phyloP scores from a whole-genome alignment of 2,797 vertebrate species.

The Limosa lapponica region DNA sequence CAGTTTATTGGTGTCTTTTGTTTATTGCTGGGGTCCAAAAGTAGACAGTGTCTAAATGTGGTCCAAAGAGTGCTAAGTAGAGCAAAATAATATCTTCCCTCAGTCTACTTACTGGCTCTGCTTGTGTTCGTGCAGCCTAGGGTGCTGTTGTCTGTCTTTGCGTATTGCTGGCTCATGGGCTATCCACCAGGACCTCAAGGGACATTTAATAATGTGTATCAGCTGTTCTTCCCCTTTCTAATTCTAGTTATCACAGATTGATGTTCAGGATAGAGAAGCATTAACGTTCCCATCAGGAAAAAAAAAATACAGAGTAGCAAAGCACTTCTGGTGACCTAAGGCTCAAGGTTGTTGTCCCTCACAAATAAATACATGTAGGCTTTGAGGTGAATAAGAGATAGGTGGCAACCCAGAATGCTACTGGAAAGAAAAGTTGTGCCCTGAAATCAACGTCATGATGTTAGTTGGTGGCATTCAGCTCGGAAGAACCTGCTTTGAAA shows the following conservation, averaged over 20 bases:
- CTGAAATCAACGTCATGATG: neutral
- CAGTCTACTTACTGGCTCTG: too few relatives aligned
- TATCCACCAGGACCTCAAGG: neutral
- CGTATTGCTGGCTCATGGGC: neutral
- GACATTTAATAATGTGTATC: neutral
- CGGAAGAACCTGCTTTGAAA: neutral
- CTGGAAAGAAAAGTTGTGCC: neutral
- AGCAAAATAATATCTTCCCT: slow-evolving; percentile 13
- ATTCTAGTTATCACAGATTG: neutral
- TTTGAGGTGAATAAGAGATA: neutral
- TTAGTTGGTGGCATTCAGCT: neutral
- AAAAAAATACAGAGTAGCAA: neutral
- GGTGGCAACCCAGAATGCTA: neutral
- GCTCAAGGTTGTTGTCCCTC: neutral
- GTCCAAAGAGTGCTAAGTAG: neutral
- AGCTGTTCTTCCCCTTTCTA: neutral
- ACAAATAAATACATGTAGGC: neutral
- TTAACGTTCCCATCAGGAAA: neutral
- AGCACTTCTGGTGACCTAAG: neutral
- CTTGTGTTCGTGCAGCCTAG: neutral
- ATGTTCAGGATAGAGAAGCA: neutral
- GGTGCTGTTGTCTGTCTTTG: neutral
- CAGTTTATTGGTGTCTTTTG: neutral
- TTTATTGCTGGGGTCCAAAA: neutral
- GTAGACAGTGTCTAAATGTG: neutral